These are phyloP conservation scores for Coracias cyanogaster DNA, from an alignment of 2,797 vertebrate species.

Conservation along the genomic window DNA sequence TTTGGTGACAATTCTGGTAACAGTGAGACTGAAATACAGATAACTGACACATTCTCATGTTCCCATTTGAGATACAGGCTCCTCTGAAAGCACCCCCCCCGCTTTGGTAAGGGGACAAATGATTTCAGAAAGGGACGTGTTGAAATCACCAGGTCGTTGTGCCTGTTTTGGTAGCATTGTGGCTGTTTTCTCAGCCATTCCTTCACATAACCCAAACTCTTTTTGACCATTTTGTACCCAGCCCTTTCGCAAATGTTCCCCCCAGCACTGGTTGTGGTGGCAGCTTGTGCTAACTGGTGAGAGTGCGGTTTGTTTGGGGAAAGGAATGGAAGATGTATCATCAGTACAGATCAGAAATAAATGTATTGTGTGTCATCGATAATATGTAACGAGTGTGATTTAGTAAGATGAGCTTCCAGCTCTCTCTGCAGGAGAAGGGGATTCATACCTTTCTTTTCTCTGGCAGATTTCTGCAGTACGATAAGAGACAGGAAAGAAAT, in stretches of 20 bases:
- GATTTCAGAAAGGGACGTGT: not conserved
- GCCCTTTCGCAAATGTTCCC: not conserved
- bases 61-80: not conserved
- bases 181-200: not conserved
- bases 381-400: not conserved
- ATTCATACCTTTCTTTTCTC: not conserved
- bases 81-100: not conserved
- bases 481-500: not conserved
- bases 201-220: not conserved
- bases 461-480: not conserved
- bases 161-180: not conserved
- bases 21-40: not conserved
- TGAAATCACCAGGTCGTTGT: not conserved
- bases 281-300: not conserved
- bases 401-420: not conserved
- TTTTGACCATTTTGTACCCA: not conserved
- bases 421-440: not conserved
- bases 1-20: not conserved
- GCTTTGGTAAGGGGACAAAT: not conserved
- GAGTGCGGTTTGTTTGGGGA: not conserved
- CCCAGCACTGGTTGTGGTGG: not conserved
- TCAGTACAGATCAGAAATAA: not conserved
- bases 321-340: not conserved
- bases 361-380: not conserved
- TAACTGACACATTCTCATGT: not conserved